Evolutionary conservation across 2,888 invertebrate genomes (phyloP), one percentile per base, ranked within the genome.

Genomic region (Cephus sareptanus): DNA sequence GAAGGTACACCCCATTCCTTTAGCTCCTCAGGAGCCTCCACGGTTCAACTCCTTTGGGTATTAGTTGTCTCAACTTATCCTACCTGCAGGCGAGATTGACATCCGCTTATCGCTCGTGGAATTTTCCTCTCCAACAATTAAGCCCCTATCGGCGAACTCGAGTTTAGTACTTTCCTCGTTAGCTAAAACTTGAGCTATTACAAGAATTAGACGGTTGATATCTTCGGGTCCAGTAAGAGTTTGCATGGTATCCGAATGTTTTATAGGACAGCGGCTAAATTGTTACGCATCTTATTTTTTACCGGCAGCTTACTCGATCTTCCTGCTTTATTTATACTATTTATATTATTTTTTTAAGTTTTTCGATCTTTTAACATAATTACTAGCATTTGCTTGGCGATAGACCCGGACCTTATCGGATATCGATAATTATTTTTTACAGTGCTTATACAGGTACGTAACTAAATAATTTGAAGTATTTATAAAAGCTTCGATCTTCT

Each of bases 51-150:
- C 78, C 81, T 73, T 74, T 40, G 77, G 76, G 79, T 82, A 84
- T 83, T 82, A 80, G 81, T 83, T 81, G 80, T 80, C 81, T 75
- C 82, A 81, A 81, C 75, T 80, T 80, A 81, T 82, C 82, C 81
- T 71, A 82, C 82, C 82, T 81, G 78, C 78, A 79, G 80, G 76
- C 74, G 70, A 84, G 82, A 85, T 86, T 87, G 84, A 85, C 83
- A 85, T 84, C 83, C 76, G 82, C 84, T 85, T 86, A 86, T 87
- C 86, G 81, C 80, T 75, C 73, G 37, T 75, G 78, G 83, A 83
- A 85, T 87, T 88, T 86, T 83, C 80, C 83, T 80, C 74, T 71
- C 77, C 84, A 84, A 85, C 87, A 87, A 88, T 89, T 87, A 88
- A 85, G 83, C 83, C 79, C 79, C 84, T 87, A 85, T 87, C 87